These are phyloP conservation scores for Limnephilus marmoratus DNA, from an alignment of 2,888 invertebrate species.

Conservation along the genomic window DNA sequence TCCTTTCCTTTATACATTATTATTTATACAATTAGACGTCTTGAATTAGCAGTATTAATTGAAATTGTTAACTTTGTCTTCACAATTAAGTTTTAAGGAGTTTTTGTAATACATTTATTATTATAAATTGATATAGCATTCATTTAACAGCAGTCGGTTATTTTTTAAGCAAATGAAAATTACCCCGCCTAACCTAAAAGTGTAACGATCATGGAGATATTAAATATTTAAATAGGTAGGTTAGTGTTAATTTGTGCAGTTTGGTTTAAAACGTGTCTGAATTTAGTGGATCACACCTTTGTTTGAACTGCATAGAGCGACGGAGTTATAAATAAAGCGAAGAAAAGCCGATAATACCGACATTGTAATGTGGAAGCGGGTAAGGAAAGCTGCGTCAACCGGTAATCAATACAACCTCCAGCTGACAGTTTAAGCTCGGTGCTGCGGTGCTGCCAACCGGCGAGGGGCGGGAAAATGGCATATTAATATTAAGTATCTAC, in stretches of 20 bases:
- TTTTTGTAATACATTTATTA: background rate
- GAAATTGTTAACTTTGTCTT: background rate
- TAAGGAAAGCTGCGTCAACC: constrained; percentile 40
- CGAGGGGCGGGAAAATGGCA: constrained; percentile 29
- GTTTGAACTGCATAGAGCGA: constrained; percentile 8
- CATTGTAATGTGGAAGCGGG: constrained; percentile 38
- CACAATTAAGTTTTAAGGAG: background rate
- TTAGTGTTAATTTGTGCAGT: background rate
- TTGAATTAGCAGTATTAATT: background rate
- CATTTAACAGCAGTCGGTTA: background rate
- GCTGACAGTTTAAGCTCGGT: constrained; percentile 56
- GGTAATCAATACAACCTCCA: constrained; percentile 62
- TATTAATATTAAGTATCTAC: background rate
- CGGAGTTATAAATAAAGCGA: constrained; percentile 13
- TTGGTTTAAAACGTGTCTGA: background rate
- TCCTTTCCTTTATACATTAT: background rate
- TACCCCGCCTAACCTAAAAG: constrained; percentile 42
- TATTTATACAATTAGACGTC: background rate
- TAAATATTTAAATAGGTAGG: constrained; percentile 4
- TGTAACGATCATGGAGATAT: background rate
- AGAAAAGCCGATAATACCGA: constrained; percentile 26
- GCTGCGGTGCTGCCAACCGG: constrained; percentile 25
- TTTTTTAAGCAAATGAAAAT: constrained; percentile 16
- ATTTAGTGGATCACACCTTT: background rate
- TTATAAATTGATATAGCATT: background rate